Percentiles rank a stretch among this genome's conserved stretches.
phyloP scores from a whole-genome alignment of 2,113 vertebrate species.

The Clarias batrachus region DNA sequence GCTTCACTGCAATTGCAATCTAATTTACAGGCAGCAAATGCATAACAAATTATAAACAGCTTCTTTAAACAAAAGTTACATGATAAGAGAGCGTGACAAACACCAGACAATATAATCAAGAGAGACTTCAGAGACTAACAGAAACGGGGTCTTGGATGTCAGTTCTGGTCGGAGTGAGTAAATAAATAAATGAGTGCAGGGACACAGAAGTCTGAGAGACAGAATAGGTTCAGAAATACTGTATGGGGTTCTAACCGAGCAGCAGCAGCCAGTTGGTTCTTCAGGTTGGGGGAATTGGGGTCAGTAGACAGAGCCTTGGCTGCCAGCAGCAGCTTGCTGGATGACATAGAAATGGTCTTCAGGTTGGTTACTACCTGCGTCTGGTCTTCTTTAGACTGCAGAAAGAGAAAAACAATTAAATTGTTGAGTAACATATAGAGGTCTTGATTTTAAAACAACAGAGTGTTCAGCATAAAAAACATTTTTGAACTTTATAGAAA shows the following conservation, averaged over 20 bases:
- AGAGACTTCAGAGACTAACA: background rate
- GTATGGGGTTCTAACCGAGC: slow-evolving; percentile 75
- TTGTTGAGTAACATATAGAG: background rate
- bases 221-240: background rate
- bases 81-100: background rate
- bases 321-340: slow-evolving; percentile 91
- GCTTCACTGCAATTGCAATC: background rate
- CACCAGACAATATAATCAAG: background rate
- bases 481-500: background rate
- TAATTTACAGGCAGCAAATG: background rate
- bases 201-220: too few relatives aligned
- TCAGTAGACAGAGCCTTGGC: slow-evolving; percentile 95
- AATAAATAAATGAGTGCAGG: background rate
- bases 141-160: background rate
- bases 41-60: background rate
- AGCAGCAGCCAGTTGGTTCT: slow-evolving; percentile 93
- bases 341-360: slow-evolving; percentile 98
- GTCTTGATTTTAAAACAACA: background rate
- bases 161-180: background rate
- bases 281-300: slow-evolving; percentile 89
- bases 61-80: background rate
- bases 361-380: slow-evolving; percentile 93
- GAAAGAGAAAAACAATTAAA: slow-evolving; percentile 3
- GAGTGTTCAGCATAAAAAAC: background rate
- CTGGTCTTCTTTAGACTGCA: slow-evolving; percentile 88